Evolutionary conservation across 2,888 invertebrate species (phyloP).

Genomic region (Eupithecia vulgata): DNA sequence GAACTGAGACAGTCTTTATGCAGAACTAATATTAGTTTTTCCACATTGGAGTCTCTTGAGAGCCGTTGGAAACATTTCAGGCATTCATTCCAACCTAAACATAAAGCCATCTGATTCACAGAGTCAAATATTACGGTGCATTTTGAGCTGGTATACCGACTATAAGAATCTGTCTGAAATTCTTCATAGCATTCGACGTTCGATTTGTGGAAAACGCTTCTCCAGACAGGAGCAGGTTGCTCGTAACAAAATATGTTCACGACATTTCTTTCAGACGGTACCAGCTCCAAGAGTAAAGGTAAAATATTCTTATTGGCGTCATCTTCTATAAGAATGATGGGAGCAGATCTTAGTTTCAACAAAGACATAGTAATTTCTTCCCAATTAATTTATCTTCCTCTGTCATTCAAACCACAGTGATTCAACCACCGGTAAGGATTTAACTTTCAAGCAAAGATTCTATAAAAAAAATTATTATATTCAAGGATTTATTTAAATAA

Average conservation of each 20-base stretch:
- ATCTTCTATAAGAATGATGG: slow-evolving; percentile 71
- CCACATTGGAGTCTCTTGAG: slow-evolving; percentile 53
- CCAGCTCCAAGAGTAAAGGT: slow-evolving; percentile 63
- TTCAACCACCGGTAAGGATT: no score
- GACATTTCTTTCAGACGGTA: slow-evolving; percentile 52
- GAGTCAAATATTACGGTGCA: slow-evolving; percentile 71
- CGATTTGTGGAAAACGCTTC: slow-evolving; percentile 57
- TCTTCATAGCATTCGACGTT: slow-evolving; percentile 58
- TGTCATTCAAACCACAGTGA: no score
- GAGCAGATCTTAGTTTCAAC: slow-evolving; percentile 65
- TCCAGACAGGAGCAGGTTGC: slow-evolving; percentile 65
- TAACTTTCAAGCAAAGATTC: no score
- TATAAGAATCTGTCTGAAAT: slow-evolving; percentile 48
- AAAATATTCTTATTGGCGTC: slow-evolving; percentile 66
- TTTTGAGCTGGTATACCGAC: slow-evolving; percentile 52
- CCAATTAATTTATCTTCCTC: no score
- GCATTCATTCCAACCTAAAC: slow-evolving; percentile 69
- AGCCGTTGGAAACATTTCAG: slow-evolving; percentile 59
- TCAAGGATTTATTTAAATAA: no score
- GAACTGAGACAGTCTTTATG: slow-evolving; percentile 80
- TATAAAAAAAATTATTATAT: no score
- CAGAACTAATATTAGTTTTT: slow-evolving; percentile 67
- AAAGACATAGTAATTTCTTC: slow-evolving; percentile 63
- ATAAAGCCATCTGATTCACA: slow-evolving; percentile 72
- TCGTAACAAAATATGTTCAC: slow-evolving; percentile 69